Base-by-base conservation (phyloP, 2,888 invertebrate species). In the Syritta pipiens region DNA sequence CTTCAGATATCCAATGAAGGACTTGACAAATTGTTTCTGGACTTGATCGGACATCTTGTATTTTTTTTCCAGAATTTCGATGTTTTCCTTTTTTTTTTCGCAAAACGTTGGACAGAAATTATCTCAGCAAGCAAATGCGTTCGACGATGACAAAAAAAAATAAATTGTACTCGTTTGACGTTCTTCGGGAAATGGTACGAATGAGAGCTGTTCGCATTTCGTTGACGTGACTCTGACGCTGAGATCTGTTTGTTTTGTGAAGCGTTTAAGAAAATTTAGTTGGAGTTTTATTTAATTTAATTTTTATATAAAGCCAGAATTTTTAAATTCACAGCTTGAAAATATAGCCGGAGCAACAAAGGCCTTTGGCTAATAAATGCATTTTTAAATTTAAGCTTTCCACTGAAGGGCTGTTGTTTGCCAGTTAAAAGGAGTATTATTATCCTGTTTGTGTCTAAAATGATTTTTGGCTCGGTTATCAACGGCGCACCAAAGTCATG, bases 1-100 rank as follows among this genome's bases (percentile, higher is more conserved):
- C 82, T 87, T 86, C 17, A 89, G 63, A 75, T 87, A 89, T 22
- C 84, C 84, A 19, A 89, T 84, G 79, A 89, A 88, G 35, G 87
- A 84, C 44, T 85, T 85, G 3, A 89, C 87, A 79, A 89, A 89
- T 37, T 84, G 84, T 68, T 89, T 86, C 55, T 88, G 86, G 28
- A 89, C 86, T 83, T 84, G 84, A 82, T 88, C 88, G 63, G 84
- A 83, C 88, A 88, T 88, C 17, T 82, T 60, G 10, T 32, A 14
- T n/a, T n/a, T 0, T 35, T 9, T 19, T 14, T 19, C 9, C 12
- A 26, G n/a, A n/a, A n/a, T n/a, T n/a, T 30, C 7, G 24, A 48
- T 40, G 22, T 42, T 37, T n/a, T 42, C n/a, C 2, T 53, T 63
- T 68, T 48, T 51, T 22, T 20, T 22, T n/a, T n/a, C n/a, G n/a